Base-by-base conservation (phyloP, 2,113 vertebrate genomes). In the Climacteris rufus region DNA sequence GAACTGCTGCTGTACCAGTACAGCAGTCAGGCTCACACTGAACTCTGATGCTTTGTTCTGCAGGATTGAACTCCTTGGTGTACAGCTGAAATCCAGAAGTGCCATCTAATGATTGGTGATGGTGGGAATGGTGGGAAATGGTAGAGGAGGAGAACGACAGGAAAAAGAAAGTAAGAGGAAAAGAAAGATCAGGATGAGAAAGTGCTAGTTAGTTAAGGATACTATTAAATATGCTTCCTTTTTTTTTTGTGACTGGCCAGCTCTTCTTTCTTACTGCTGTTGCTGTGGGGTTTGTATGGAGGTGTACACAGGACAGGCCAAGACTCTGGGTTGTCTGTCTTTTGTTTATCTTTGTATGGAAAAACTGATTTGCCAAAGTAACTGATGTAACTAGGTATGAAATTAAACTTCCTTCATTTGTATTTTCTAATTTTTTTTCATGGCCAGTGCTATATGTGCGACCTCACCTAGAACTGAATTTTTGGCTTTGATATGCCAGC, bases 71-170 rank as follows among this genome's bases (percentile, higher is more conserved):
- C 35, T 87, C 39, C 10, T 39, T 56, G 16, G 9, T 68, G 23
- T 52, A n/a, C 19, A 64, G 17, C 3, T 87, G 78, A 85, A 76
- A 90, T 75, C 19, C 28, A 20, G 4, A 93, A 68, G 35, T 40
- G 13, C 5, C 5, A 9, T 54, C 8, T 82, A 64, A 66, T 68
- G 37, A 56, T 33, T 0, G 0, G 30, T 54, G 27, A 14, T 33
- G 15, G 24, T 42, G 35, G 53, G 17, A 47, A 42, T 45, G 23
- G 20, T 65, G n/a, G 64, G 50, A 80, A 69, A 18, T 40, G 37
- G 15, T 35, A 31, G 7, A 1, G 7, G 5, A 65, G 30, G 42
- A 42, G 23, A 66, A 33, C 7, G n/a, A n/a, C n/a, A n/a, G n/a
- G n/a, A n/a, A n/a, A n/a, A n/a, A n/a, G n/a, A n/a, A n/a, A n/a